Evolutionary conservation across 2,888 invertebrate genomes (phyloP).

Genomic region (Nomada flava): DNA sequence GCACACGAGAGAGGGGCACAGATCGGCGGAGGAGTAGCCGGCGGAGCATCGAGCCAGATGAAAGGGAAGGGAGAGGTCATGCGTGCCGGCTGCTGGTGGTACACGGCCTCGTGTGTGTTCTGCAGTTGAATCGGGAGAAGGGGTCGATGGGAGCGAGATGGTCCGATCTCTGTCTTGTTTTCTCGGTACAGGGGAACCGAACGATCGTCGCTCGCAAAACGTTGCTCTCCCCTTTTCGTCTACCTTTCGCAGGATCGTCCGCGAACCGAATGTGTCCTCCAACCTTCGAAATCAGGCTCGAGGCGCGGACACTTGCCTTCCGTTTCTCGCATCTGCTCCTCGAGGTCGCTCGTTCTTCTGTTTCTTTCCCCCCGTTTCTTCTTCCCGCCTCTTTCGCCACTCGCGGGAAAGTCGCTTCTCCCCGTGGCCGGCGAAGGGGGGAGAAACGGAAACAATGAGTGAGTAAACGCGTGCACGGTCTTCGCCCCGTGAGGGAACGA

Average conservation of each 20-base stretch:
- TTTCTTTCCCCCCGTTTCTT: too few species aligned
- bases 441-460: background rate
- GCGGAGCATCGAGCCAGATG: conserved; percentile 23
- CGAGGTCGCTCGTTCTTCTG: background rate
- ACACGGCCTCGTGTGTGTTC: conserved; percentile 49
- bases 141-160: conserved; percentile 52
- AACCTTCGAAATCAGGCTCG: background rate
- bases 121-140: conserved; percentile 36
- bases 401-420: too few species aligned
- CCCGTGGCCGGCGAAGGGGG: too few species aligned
- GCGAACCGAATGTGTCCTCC: background rate
- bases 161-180: conserved; percentile 39
- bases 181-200: conserved; percentile 17
- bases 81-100: conserved; percentile 51
- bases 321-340: background rate
- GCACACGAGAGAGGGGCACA: conserved; percentile 45
- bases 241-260: too few species aligned
- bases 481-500: too few species aligned
- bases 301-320: too few species aligned
- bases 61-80: conserved; percentile 47
- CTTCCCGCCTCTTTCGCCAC: too few species aligned
- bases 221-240: background rate
- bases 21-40: conserved; percentile 46
- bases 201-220: background rate
- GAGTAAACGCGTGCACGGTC: conserved; percentile 3